Conservation (phyloP, 2,113 vertebrate genomes). For the Delphinapterus leucas region DNA sequence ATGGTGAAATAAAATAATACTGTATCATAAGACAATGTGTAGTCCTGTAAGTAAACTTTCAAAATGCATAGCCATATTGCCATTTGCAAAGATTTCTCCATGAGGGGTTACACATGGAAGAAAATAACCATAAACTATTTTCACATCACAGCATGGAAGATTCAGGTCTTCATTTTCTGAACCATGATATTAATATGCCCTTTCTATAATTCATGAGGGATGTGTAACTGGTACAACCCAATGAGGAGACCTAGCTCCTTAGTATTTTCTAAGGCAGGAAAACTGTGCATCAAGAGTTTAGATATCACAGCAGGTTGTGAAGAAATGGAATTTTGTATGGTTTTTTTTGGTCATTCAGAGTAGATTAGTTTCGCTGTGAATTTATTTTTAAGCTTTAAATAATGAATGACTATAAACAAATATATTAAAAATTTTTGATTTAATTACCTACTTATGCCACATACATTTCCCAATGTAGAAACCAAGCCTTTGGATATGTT, state of each 20-base stretch:
- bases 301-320: neutral
- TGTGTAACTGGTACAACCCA: neutral
- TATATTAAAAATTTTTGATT: neutral
- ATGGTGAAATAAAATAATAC: neutral
- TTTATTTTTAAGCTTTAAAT: slow-evolving; percentile 35
- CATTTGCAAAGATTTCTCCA: neutral
- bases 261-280: neutral
- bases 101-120: neutral
- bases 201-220: neutral
- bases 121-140: neutral
- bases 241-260: neutral
- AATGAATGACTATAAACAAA: neutral
- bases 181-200: neutral
- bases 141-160: neutral
- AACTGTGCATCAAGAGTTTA: neutral
- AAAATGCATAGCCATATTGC: neutral
- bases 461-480: neutral
- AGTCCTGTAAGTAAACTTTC: neutral
- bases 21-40: neutral
- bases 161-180: slow-evolving; percentile 5
- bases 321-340: neutral
- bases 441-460: neutral
- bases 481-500: neutral
- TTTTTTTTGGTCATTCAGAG: neutral
- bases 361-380: slow-evolving; percentile 12